Percentiles rank a stretch among this genome's conserved stretches.
Conservation (phyloP, 2,113 vertebrate species). For the Tympanuchus pallidicinctus region DNA sequence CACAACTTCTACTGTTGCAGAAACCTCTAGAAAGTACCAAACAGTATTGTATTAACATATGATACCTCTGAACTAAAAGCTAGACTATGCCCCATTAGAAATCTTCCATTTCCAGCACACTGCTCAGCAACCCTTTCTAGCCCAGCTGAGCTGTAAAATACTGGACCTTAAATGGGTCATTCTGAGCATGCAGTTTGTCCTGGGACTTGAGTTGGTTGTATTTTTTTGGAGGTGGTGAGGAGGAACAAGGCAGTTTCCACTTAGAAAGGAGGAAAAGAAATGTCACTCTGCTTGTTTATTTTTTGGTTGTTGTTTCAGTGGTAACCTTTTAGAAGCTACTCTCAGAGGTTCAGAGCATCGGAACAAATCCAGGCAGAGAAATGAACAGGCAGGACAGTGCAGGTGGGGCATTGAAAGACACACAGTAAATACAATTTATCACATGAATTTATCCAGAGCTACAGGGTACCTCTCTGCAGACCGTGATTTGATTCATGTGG, state of each 20-base stretch:
- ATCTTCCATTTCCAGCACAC: background rate
- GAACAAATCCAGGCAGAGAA: background rate
- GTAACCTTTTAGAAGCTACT: background rate
- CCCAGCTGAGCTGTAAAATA: background rate
- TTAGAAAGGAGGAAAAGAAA: background rate
- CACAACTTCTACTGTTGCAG: background rate
- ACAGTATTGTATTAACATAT: background rate
- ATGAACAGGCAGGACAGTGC: background rate
- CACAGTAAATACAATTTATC: constrained; percentile 14
- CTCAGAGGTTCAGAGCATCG: background rate
- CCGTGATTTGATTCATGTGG: constrained; percentile 31
- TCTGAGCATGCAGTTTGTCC: background rate
- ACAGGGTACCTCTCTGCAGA: background rate
- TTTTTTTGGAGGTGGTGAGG: background rate
- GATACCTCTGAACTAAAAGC: background rate
- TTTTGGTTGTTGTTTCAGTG: background rate
- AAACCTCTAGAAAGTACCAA: background rate
- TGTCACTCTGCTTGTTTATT: background rate
- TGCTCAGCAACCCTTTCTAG: background rate
- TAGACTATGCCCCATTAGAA: background rate
- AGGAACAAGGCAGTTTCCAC: background rate
- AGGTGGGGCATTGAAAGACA: background rate
- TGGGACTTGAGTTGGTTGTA: background rate
- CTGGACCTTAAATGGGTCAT: background rate
- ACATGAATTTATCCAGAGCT: constrained; percentile 10